Evolutionary conservation across 1,140 invertebrate species (phyloP), one percentile per base, ranked within the genome.

Genomic region (Manduca sexta): DNA sequence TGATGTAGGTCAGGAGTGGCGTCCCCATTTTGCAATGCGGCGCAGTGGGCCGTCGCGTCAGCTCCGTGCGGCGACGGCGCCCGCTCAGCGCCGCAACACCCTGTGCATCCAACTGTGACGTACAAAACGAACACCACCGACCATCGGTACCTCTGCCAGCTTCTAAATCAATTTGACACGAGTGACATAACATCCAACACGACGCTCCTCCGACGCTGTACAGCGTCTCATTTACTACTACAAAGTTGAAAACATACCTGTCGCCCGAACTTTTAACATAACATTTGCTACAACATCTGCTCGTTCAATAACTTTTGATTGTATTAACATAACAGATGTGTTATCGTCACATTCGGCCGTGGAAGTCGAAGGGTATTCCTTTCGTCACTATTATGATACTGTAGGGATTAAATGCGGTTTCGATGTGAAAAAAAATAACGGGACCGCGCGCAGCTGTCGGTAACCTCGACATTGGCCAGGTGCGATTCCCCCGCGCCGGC

Each of bases 1-100:
- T 67, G 62, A 80, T 77, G 60, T 80, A 80, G 76, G 76, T 79
- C 75, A 79, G 73, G 64, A 66, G 67, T 67, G 61, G 58, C 51
- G 64, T 66, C 54, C 65, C 55, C 49, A 41, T 67, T 64, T 56
- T 34, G 52, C 54, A 47, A 41, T 52, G 52, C 51, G 47, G 45
- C 48, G 45, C 40, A 46, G 52, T 37, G 53, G 29, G 29, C 47
- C 45, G 47, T 44, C n/a, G n/a, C n/a, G n/a, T n/a, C n/a, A n/a
- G n/a, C n/a, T n/a, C n/a, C n/a, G 52, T 42, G 44, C 59, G 45
- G 18, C 40, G 49, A 33, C 44, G 38, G 16, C 14, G 18, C 16
- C 3, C 38, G 6, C 41, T 11, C 41, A 14, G 21, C 21, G 14
- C n/a, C 21, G 48, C 48, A 60, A 53, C 26, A 49, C 41, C 53